Percentiles rank a stretch among this genome's conserved stretches.
Evolutionary conservation across 2,113 vertebrate genomes (phyloP).

Genomic region (Laterallus jamaicensis): DNA sequence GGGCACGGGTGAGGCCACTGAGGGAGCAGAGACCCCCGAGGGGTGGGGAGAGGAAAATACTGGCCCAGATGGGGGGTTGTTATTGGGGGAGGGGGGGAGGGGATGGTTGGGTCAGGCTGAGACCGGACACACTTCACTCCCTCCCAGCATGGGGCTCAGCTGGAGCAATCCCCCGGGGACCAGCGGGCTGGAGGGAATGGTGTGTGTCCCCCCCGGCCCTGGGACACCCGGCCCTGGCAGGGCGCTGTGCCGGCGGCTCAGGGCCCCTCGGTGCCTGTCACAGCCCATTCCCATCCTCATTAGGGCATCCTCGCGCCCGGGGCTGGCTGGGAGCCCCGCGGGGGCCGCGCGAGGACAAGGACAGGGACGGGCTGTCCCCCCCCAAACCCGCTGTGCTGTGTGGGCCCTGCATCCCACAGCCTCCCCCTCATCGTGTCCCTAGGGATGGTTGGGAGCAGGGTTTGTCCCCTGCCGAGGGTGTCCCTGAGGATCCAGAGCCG

Average conservation of each 20-base stretch:
- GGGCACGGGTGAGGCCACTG: background rate
- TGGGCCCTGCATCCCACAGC: background rate
- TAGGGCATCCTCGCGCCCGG: background rate
- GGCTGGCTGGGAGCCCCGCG: background rate
- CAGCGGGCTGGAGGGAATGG: background rate
- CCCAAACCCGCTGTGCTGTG: background rate
- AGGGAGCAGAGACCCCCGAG: background rate
- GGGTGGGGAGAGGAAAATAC: background rate
- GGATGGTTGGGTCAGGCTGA: background rate
- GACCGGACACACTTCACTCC: background rate
- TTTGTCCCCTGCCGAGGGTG: background rate
- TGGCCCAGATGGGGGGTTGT: background rate
- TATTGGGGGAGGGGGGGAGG: background rate
- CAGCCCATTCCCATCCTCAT: slow-evolving; percentile 37
- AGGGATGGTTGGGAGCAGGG: background rate
- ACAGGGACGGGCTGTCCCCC: background rate
- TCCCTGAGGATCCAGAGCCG: background rate
- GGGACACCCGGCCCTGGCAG: background rate
- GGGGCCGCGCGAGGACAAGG: background rate
- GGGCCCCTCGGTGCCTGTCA: slow-evolving; percentile 16
- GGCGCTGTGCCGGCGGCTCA: background rate
- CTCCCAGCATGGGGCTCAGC: background rate
- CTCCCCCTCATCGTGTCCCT: background rate
- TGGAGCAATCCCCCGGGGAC: background rate
- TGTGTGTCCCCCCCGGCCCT: background rate